phyloP scores from a whole-genome alignment of 2,797 vertebrate genomes.

The Sebastes variabilis region DNA sequence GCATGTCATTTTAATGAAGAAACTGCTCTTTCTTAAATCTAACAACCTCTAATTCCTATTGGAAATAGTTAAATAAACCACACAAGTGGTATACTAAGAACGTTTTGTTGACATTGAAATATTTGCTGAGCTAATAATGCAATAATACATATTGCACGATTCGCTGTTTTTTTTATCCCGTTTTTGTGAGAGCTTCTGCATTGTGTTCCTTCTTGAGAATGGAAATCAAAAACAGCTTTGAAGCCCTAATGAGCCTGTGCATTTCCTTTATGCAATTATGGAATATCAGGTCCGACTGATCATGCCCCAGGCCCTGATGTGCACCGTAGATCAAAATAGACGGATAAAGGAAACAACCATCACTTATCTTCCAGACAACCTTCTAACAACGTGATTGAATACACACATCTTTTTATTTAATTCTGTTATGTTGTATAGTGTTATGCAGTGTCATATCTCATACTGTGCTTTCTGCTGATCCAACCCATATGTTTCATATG shows the following conservation, averaged over 20 bases:
- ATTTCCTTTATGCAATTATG: conserved; percentile 53
- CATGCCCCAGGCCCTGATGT: conserved; percentile 6
- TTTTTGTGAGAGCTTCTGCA: background rate
- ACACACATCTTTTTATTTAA: background rate
- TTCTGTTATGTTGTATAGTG: background rate
- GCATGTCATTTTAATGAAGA: background rate
- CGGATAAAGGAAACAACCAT: background rate
- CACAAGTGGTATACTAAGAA: background rate
- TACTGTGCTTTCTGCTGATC: background rate
- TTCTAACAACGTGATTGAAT: background rate
- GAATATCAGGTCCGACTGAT: background rate
- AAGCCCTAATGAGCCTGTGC: conserved; percentile 33
- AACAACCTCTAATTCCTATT: background rate
- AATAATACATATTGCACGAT: background rate
- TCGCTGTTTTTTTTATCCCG: background rate
- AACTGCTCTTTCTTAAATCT: background rate
- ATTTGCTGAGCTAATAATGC: background rate
- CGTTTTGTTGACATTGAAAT: background rate
- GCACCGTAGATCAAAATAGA: conserved; percentile 15
- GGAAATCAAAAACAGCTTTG: conserved; percentile 42
- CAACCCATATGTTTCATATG: background rate
- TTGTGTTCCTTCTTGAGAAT: conserved; percentile 9
- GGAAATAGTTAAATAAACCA: background rate
- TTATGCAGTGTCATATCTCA: background rate
- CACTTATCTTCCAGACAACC: background rate